Conservation (phyloP, 1,140 invertebrate genomes). For the Grapholita molesta region DNA sequence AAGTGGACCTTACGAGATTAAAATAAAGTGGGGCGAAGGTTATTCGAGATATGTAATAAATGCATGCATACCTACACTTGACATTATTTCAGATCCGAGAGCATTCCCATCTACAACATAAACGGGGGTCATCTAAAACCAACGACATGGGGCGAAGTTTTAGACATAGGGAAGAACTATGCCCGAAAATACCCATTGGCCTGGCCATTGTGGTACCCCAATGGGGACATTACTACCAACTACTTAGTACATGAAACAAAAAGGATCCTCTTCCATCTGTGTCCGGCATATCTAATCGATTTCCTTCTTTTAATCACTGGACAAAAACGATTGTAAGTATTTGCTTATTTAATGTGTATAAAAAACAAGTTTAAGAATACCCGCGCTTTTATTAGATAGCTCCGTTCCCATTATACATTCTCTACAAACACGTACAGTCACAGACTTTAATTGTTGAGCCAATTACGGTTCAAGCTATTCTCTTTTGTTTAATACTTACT, state of each 20-base stretch:
- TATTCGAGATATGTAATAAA: too few relatives aligned
- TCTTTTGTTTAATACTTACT: too few relatives aligned
- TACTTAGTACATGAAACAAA: slow-evolving; percentile 75
- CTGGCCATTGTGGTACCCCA: slow-evolving; percentile 82
- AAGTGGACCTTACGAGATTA: too few relatives aligned
- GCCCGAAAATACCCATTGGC: slow-evolving; percentile 73
- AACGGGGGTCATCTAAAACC: slow-evolving; percentile 82
- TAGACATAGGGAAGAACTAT: slow-evolving; percentile 80
- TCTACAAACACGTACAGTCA: too few relatives aligned
- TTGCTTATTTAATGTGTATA: too few relatives aligned
- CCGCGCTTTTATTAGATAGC: too few relatives aligned
- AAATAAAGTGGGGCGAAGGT: too few relatives aligned
- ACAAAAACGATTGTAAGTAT: slow-evolving; percentile 81
- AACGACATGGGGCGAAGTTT: slow-evolving; percentile 89
- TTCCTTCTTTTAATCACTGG: slow-evolving; percentile 78
- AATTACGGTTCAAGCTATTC: too few relatives aligned
- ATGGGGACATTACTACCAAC: slow-evolving; percentile 80
- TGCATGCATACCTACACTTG: background rate
- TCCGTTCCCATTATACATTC: too few relatives aligned
- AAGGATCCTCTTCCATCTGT: slow-evolving; percentile 79
- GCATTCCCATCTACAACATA: slow-evolving; percentile 86
- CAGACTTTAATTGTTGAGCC: too few relatives aligned
- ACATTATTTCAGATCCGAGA: slow-evolving; percentile 69
- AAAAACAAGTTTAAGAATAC: too few relatives aligned
- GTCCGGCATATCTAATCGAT: slow-evolving; percentile 83